A percentile compares a stretch with the other conserved stretches of the same genome.
Conservation (phyloP, 2,888 invertebrate species). For the Nesidiocoris tenuis region DNA sequence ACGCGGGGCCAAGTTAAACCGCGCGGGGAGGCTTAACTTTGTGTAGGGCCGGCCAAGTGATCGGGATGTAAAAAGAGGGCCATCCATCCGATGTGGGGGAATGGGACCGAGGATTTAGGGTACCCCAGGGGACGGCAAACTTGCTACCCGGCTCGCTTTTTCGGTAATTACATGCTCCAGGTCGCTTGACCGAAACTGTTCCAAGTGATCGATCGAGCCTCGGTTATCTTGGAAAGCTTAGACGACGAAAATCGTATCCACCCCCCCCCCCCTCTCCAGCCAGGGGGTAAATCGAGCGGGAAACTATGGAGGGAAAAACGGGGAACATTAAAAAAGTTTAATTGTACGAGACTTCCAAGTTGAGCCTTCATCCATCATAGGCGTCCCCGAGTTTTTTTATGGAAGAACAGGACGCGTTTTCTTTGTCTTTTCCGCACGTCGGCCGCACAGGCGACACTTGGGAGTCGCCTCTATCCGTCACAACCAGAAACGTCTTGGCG, state of each 20-base stretch:
- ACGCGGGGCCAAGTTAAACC: conserved; percentile 3
- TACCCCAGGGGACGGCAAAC: conserved; percentile 26
- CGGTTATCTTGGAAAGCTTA: conserved; percentile 13
- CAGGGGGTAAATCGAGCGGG: conserved; percentile 27
- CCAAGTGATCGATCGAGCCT: conserved; percentile 39
- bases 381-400: not conserved
- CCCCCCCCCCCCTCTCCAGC: not conserved
- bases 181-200: conserved; percentile 34
- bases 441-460: not conserved
- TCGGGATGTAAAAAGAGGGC: conserved; percentile 45
- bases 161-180: conserved; percentile 43
- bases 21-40: not conserved
- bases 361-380: conserved; percentile 37
- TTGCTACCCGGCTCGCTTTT: conserved; percentile 20
- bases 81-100: conserved; percentile 27
- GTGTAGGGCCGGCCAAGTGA: conserved; percentile 22
- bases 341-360: conserved; percentile 33
- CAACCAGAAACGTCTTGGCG: not conserved
- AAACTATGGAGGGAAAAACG: not conserved
- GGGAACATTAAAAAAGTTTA: conserved; percentile 40
- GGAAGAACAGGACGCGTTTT: not conserved
- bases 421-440: not conserved
- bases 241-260: not conserved
- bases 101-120: conserved; percentile 37
- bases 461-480: not conserved